These are phyloP conservation scores for Scaptomyza hsui DNA, from an alignment of 1,140 invertebrate genomes.

Conservation along the genomic window DNA sequence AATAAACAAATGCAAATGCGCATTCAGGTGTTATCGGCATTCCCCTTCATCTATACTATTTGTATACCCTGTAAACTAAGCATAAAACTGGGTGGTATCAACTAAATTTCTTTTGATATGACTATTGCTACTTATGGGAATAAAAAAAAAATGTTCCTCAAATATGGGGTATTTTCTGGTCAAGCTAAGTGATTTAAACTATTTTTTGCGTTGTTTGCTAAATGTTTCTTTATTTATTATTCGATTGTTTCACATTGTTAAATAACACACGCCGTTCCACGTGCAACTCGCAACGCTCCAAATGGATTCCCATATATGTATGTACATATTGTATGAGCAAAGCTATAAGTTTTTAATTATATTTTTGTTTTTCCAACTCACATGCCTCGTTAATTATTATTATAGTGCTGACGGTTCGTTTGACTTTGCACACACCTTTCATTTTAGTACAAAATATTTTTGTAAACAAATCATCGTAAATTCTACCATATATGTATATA, in stretches of 20 bases:
- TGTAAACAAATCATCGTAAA: constrained; percentile 35
- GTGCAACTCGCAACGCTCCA: constrained; percentile 29
- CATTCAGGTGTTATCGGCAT: constrained; percentile 12
- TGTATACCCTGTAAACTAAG: neutral
- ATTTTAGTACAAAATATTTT: constrained; percentile 5
- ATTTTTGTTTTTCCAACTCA: neutral
- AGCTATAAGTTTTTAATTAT: constrained; percentile 27
- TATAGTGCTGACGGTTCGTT: neutral
- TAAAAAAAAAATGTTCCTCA: too few relatives aligned
- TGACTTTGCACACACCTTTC: neutral
- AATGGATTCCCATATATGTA: constrained; percentile 16
- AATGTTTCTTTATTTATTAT: neutral
- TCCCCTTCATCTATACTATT: neutral
- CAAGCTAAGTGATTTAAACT: neutral
- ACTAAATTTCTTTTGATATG: too few relatives aligned
- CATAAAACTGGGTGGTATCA: neutral
- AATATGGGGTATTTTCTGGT: constrained; percentile 4
- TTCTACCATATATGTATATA: constrained; percentile 1
- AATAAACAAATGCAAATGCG: constrained; percentile 33
- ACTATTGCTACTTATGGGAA: too few relatives aligned
- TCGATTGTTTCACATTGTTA: constrained; percentile 31
- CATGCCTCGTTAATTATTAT: constrained; percentile 13
- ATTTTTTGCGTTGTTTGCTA: neutral
- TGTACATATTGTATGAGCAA: too few relatives aligned
- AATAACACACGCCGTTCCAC: constrained; percentile 26